phyloP scores from a whole-genome alignment of 1,140 invertebrate genomes.

The Metopolophium dirhodum region DNA sequence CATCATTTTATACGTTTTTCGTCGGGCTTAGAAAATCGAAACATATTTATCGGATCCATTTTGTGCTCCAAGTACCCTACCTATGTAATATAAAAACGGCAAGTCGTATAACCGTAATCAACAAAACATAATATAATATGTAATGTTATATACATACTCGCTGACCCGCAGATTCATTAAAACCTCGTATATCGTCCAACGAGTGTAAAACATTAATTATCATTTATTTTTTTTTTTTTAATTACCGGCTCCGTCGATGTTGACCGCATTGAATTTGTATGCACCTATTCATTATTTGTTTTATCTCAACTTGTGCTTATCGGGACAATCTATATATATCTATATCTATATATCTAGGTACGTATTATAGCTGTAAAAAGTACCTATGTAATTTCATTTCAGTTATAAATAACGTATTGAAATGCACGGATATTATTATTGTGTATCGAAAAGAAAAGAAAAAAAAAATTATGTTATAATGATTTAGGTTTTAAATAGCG shows the following conservation, averaged over 20 bases:
- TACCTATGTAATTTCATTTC: neutral
- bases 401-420: slow-evolving; percentile 6
- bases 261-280: neutral
- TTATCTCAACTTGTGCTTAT: neutral
- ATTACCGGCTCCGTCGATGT: neutral
- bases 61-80: neutral
- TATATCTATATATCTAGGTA: no score
- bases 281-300: neutral
- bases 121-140: neutral
- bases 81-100: no score
- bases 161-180: neutral
- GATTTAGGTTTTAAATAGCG: slow-evolving; percentile 8
- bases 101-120: neutral
- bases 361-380: neutral
- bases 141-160: neutral
- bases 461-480: neutral
- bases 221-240: neutral
- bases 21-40: neutral
- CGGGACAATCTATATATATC: neutral
- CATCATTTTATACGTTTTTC: neutral
- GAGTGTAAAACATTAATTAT: neutral
- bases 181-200: neutral
- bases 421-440: slow-evolving; percentile 1
- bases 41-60: neutral
- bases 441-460: neutral